Evolutionary conservation across 37 sponge, comb jelly and placozoan genomes (phyloP).

Genomic region (Corticium candelabrum): DNA sequence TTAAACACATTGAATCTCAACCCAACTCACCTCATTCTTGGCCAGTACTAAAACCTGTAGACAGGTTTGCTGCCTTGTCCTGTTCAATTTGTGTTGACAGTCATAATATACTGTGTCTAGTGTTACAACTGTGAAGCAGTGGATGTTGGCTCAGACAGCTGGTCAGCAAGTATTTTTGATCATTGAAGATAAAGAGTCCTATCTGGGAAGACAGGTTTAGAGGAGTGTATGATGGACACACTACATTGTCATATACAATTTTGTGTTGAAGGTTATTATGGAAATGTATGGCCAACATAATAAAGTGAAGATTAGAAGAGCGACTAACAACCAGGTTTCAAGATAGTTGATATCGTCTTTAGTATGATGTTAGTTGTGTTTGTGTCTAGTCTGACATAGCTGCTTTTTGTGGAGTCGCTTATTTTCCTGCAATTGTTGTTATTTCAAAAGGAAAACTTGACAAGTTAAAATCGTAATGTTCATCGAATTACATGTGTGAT

Average conservation of each 20-base stretch:
- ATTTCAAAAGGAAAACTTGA: no score
- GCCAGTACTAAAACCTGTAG: neutral
- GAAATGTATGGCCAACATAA: neutral
- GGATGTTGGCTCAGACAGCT: neutral
- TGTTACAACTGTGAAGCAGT: neutral
- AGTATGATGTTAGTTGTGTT: no score
- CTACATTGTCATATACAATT: neutral
- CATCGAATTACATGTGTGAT: no score
- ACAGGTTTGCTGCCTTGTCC: neutral
- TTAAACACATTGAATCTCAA: neutral
- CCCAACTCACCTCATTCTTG: neutral
- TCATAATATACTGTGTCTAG: neutral
- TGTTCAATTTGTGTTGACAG: neutral
- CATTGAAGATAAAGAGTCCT: constrained; percentile 43
- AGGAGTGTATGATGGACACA: neutral
- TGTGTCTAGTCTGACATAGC: no score
- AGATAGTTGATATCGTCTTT: no score
- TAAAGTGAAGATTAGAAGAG: neutral
- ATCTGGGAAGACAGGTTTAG: constrained; percentile 47
- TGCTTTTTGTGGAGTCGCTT: no score
- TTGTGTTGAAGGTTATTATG: neutral
- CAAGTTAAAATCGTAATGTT: no score
- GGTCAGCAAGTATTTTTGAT: constrained; percentile 17
- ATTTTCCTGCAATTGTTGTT: no score
- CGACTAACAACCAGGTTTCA: neutral